phyloP scores from a whole-genome alignment of 2,888 invertebrate species.

The Cotesia congregata region DNA sequence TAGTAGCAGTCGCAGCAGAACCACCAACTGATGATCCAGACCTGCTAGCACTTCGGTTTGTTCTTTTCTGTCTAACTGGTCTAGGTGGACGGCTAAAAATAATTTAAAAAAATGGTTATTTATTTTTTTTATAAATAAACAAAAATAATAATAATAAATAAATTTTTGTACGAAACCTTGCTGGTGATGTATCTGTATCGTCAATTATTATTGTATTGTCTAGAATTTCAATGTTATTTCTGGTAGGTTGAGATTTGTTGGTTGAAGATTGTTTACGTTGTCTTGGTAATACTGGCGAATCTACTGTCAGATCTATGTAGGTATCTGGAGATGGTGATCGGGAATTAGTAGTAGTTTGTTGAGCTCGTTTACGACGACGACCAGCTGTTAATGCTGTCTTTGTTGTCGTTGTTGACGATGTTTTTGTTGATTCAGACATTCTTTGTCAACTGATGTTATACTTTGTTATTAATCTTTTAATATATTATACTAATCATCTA shows the following conservation, averaged over 20 bases:
- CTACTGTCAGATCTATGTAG: constrained; percentile 45
- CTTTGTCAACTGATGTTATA: background rate
- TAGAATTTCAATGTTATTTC: background rate
- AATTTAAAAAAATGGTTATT: background rate
- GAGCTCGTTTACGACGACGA: constrained; percentile 23
- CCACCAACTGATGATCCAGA: background rate
- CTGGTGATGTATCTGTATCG: background rate
- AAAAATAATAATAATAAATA: background rate
- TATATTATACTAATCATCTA: background rate
- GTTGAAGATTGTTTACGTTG: background rate
- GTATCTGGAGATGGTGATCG: constrained; percentile 41
- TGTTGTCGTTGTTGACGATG: background rate
- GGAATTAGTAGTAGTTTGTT: background rate
- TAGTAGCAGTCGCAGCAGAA: background rate
- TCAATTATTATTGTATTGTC: constrained; percentile 24
- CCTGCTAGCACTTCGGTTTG: background rate
- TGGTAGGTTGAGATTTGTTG: background rate
- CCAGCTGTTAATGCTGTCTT: background rate
- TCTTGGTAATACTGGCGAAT: constrained; percentile 38
- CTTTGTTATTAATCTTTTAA: background rate
- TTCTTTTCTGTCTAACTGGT: background rate
- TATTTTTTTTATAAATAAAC: background rate
- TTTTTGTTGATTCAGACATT: background rate
- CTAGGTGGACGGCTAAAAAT: background rate
- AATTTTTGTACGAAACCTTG: constrained; percentile 15